Conservation (phyloP, 2,113 vertebrate genomes). For the Rhagologus leucostigma region DNA sequence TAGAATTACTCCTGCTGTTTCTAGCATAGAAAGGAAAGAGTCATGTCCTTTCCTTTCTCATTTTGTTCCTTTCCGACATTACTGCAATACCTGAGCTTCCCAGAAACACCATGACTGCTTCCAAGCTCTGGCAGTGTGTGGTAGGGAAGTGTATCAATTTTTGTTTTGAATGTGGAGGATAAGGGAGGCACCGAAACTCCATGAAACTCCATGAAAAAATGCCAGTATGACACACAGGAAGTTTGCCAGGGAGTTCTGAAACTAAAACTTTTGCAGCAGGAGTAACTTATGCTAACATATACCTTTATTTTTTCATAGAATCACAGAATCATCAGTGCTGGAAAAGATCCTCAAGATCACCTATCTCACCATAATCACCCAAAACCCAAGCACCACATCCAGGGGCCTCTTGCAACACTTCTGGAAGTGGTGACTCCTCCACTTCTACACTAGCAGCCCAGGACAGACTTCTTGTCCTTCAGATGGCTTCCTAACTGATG, state of each 20-base stretch:
- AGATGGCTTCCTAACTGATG: neutral
- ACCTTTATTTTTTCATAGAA: neutral
- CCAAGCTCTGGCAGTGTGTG: neutral
- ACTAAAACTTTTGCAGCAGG: neutral
- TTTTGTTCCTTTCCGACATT: neutral
- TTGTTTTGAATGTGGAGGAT: neutral
- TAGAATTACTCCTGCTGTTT: neutral
- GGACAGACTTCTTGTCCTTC: neutral
- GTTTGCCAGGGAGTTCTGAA: neutral
- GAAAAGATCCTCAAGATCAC: neutral
- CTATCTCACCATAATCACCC: neutral
- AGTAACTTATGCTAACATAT: neutral
- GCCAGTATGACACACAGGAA: neutral
- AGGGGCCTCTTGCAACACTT: neutral
- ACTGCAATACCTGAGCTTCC: neutral
- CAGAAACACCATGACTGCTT: neutral
- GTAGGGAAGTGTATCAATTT: neutral
- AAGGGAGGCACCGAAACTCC: neutral
- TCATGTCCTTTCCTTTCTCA: neutral
- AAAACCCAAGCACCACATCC: neutral
- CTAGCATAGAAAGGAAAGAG: neutral
- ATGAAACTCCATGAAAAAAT: neutral
- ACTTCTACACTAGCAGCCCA: neutral
- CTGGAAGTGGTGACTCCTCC: neutral
- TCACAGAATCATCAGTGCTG: neutral